Percentiles rank a stretch among this genome's conserved stretches.
Evolutionary conservation across 2,797 vertebrate species (phyloP).

Genomic region (Sternarchorhynchus goeldii): DNA sequence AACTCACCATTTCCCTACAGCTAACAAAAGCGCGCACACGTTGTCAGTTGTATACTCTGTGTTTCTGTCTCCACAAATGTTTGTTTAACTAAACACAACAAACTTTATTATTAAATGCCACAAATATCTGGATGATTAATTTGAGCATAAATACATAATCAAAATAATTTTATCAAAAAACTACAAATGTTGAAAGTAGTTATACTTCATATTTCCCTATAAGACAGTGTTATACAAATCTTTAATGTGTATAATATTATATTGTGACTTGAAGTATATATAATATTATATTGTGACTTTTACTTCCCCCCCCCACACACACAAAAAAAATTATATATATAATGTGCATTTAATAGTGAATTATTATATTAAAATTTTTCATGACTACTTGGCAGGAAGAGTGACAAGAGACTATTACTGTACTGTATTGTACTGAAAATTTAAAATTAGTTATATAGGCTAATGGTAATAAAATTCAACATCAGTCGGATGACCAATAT

Average conservation of each 20-base stretch:
- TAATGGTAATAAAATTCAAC: no score
- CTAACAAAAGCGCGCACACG: neutral
- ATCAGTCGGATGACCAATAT: no score
- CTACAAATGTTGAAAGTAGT: neutral
- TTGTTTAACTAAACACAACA: neutral
- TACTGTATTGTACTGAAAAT: no score
- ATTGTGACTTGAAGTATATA: neutral
- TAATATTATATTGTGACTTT: neutral
- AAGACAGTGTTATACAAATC: neutral
- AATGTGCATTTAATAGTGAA: no score
- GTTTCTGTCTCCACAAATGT: neutral
- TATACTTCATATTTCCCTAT: slow-evolving; percentile 15
- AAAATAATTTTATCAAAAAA: neutral
- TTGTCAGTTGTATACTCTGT: neutral
- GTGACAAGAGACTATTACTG: no score
- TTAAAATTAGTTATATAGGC: no score
- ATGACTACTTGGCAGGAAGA: no score
- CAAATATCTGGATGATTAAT: neutral
- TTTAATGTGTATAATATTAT: neutral
- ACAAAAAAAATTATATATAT: neutral
- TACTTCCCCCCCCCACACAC: neutral
- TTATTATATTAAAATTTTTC: no score
- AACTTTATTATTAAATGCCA: neutral
- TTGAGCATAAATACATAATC: neutral
- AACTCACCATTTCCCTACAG: neutral